A percentile compares a stretch with the other conserved stretches of the same genome.
Evolutionary conservation across 2,888 invertebrate genomes (phyloP).

Genomic region (Cheilosia pagana): DNA sequence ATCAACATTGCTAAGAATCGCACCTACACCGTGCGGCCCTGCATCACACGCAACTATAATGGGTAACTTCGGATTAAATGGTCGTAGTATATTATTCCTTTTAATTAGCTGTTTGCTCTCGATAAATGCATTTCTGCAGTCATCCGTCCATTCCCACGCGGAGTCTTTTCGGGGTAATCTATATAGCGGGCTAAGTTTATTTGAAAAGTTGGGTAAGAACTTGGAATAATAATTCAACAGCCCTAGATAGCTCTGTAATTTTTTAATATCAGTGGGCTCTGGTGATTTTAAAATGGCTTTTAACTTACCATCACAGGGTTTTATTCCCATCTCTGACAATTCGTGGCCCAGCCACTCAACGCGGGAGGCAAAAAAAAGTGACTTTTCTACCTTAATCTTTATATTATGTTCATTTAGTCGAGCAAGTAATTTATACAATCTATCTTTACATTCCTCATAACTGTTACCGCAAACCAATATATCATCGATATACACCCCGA

Average conservation of each 20-base stretch:
- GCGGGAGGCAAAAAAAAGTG: too few relatives aligned
- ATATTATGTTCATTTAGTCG: slow-evolving; percentile 12
- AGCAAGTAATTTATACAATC: not conserved
- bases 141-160: not conserved
- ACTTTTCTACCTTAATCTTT: not conserved
- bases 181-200: slow-evolving; percentile 13
- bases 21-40: slow-evolving; percentile 31
- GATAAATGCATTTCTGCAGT: not conserved
- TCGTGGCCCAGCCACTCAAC: not conserved
- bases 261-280: not conserved
- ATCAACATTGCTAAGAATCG: slow-evolving; percentile 23
- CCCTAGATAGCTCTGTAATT: not conserved
- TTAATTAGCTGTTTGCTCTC: slow-evolving; percentile 23
- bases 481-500: slow-evolving; percentile 51
- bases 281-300: not conserved
- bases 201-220: slow-evolving; percentile 11
- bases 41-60: slow-evolving; percentile 20
- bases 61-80: slow-evolving; percentile 11
- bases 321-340: not conserved
- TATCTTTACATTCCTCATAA: not conserved
- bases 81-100: slow-evolving; percentile 12
- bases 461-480: slow-evolving; percentile 40
- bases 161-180: slow-evolving; percentile 4
- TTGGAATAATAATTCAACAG: slow-evolving; percentile 6
- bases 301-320: not conserved